Evolutionary conservation across 2,888 invertebrate genomes (phyloP), one percentile per base, ranked within the genome.

Genomic region (Tholera decimalis): DNA sequence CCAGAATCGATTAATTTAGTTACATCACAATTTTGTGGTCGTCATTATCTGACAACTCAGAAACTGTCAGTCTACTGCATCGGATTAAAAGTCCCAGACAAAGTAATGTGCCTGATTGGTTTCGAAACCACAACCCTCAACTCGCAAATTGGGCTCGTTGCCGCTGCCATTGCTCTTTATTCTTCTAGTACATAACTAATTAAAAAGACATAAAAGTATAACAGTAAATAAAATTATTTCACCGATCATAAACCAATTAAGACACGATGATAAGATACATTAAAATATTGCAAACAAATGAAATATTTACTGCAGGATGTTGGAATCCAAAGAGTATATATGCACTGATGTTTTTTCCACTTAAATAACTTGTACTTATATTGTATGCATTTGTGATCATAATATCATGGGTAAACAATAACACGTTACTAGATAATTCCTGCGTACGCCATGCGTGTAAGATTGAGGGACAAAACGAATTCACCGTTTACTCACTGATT

Each of bases 391-490:
- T 44, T 20, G 37, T 49, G 51, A 64, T 54, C 24, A 49, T 33
- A 56, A 50, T 53, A 51, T 50, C 41, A 47, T 60, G 60, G 30
- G 9, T 59, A 22, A 62, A n/a, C n/a, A n/a, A n/a, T n/a, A n/a
- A 72, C 30, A 20, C 18, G 13, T 55, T 58, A 51, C 43, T 51
- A 59, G 35, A 35, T 44, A 63, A 66, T 49, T 50, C 22, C 49
- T 64, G 65, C 49, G 26, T 43, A 49, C 50, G 51, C 9, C 26
- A 66, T 51, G 65, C 76, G 44, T 64, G 44, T 49, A 51, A 63
- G 68, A 57, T 77, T 57, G 68, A 70, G 59, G 77, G 75, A 64
- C 68, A 62, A 53, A 68, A 46, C 73, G 56, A 80, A 77, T 80
- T 68, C 67, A 43, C 61, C 55, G 62, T 64, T 73, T 62, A 50